phyloP scores from a whole-genome alignment of 2,113 vertebrate species.

The Heptranchias perlo region DNA sequence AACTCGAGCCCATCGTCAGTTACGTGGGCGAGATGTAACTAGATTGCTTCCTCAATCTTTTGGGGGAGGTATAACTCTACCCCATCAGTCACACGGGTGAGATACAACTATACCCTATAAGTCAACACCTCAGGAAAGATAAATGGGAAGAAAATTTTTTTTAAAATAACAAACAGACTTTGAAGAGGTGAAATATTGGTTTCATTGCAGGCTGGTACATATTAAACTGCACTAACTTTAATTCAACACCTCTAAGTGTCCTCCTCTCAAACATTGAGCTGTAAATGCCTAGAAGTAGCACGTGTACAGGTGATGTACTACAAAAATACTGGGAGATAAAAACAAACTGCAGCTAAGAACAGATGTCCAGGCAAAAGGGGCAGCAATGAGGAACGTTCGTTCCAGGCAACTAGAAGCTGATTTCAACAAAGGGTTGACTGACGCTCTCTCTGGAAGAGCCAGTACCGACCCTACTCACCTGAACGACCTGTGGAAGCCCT shows the following conservation, averaged over 20 bases:
- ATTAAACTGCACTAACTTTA: not conserved
- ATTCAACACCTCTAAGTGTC: not conserved
- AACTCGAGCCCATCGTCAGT: too few species aligned
- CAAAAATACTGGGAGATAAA: not conserved
- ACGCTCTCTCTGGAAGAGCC: not conserved
- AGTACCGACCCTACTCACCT: slow-evolving; percentile 61
- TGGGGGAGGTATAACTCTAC: not conserved
- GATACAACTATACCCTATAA: not conserved
- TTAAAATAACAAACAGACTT: not conserved
- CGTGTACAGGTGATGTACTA: too few species aligned
- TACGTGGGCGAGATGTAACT: too few species aligned
- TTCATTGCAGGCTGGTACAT: not conserved
- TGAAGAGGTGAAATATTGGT: not conserved
- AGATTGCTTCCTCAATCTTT: too few species aligned
- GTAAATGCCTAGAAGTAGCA: not conserved
- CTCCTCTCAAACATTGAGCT: not conserved
- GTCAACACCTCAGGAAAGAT: not conserved
- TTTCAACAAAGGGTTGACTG: not conserved
- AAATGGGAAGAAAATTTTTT: not conserved
- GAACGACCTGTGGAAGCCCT: slow-evolving; percentile 86
- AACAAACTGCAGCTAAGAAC: not conserved
- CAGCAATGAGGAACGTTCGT: not conserved
- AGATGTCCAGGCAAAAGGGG: not conserved
- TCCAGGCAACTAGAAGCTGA: not conserved
- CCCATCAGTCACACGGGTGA: not conserved